Base-by-base conservation (phyloP, 2,888 invertebrate species). In the Lasius fuliginosus region DNA sequence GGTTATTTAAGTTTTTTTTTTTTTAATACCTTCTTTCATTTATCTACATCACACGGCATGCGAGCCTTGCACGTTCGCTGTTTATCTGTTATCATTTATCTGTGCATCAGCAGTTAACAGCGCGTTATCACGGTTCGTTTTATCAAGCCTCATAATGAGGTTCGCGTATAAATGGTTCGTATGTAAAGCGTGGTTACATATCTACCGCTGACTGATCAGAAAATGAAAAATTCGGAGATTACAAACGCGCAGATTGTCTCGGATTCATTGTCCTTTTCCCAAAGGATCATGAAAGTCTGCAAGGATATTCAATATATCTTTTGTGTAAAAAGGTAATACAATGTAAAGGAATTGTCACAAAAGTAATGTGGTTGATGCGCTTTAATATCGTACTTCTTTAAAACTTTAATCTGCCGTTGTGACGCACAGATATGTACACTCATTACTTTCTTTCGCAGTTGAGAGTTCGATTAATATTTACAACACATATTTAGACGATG, bases 391-490 rank as follows among this genome's bases (percentile, higher is more conserved):
- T 58, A 23, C 1, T 76, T 15, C 27, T 56, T 89, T 86, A 15
- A 62, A 69, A 82, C 83, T 82, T 75, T 82, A 82, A 88, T 87
- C 77, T 62, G 49, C 68, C 36, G 3, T 12, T 36, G 27, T 23
- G 42, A 62, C n/a, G 49, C 60, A 46, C 36, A 74, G 83, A 67
- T 27, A 83, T 75, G 68, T 79, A 69, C 81, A 84, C 74, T n/a
- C n/a, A 53, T 53, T 53, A 84, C 74, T 83, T 88, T 87, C 53
- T 36, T 56, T 6, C 12, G 36, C 33, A 33, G 42, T 60, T 46
- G 83, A n/a, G 85, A 85, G 81, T 81, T 86, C 83, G 40, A 62
- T 56, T 81, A 76, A 88, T 86, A 88, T 88, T 88, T 86, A 86
- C 74, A 46, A 36, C 36, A 36, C 36, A 36, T 5, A 27, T 79